Base-by-base conservation (phyloP, 2,888 invertebrate genomes). In the Diaprepes abbreviatus region DNA sequence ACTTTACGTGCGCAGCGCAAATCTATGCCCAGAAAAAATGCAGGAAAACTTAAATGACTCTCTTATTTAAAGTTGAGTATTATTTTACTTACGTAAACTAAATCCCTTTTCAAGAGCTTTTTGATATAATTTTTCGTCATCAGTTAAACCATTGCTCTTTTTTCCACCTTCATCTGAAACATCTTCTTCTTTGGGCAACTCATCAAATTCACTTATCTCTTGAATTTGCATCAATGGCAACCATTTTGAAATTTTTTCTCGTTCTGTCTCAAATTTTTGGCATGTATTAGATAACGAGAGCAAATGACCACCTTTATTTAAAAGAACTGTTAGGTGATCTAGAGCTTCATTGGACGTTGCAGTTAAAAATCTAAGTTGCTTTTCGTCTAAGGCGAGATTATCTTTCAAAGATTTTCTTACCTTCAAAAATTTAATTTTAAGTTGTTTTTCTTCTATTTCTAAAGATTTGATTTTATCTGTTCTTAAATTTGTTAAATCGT, bases 231-330 rank as follows among this genome's bases (percentile, higher is more conserved):
- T n/a, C 28, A 66, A 19, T 4, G 76, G 75, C 21, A 77, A 24
- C 75, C 75, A 77, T 63, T 74, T 75, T 9, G 62, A 10, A 6
- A 78, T n/a, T 59, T 70, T 87, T 79, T 89, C 88, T 10, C 84
- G 81, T 71, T 85, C 85, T 0, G 87, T 88, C 81, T 89, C 88
- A 75, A 85, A 86, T 79, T 88, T 88, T 35, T 86, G 81, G 72
- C 89, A 89, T n/a, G 86, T 82, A 19, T 84, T 83, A 19, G 86
- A 85, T 72, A 89, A 76, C 19, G 86, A 85, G 48, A 87, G 76
- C 54, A 89, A 85, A 75, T 85, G 85, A 66, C 87, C 85, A 3
- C 87, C 88, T 77, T 87, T 88, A 63, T 82, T 80, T 31, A 79
- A 76, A 0, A 86, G 82, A 2, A 76, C 76, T 72, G 84, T 79